Evolutionary conservation across 2,888 invertebrate genomes (phyloP), one percentile per base, ranked within the genome.

Genomic region (Omphaloscelis lunosa): DNA sequence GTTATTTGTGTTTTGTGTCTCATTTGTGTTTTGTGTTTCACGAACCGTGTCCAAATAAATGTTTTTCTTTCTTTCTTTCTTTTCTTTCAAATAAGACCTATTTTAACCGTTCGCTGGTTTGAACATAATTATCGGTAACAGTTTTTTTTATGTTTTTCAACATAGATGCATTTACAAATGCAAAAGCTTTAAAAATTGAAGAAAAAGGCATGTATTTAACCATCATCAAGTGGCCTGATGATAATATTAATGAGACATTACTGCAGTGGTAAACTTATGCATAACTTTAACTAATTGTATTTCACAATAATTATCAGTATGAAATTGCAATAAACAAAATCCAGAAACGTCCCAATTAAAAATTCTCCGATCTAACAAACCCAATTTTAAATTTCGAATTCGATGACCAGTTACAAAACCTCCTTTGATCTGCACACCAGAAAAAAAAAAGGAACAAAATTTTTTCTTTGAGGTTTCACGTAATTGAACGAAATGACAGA

Each of bases 401-500:
- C 23, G 11, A 48, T 77, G 61, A 27, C 62, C 56, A 29, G 61
- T 61, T 61, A 27, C 45, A 70, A 75, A 77, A 67, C n/a, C 51
- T 62, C 23, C 69, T 83, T 83, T 63, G 68, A 69, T 15, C 20
- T 9, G 20, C 12, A 58, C 29, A 12, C 1, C 20, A 41, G 11
- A 51, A 51, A 34, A 58, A 68, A 63, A 75, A 69, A 69, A 39
- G 15, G 27, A 48, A 63, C 61, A 48, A 27, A 39, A 17, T 71
- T 77, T 78, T 75, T 45, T 70, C 62, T 85, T 74, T 63, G 59
- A 62, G 11, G 15, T 20, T 39, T 29, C 27, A 53, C n/a, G 61
- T 90, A 51, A 90, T 77, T 65, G 78, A 65, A 79, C 53, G 58
- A 80, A 83, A 81, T 86, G 75, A 83, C 87, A 82, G 87, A 83